phyloP scores from a whole-genome alignment of 2,888 invertebrate genomes.

The Stictocephala bisonia region DNA sequence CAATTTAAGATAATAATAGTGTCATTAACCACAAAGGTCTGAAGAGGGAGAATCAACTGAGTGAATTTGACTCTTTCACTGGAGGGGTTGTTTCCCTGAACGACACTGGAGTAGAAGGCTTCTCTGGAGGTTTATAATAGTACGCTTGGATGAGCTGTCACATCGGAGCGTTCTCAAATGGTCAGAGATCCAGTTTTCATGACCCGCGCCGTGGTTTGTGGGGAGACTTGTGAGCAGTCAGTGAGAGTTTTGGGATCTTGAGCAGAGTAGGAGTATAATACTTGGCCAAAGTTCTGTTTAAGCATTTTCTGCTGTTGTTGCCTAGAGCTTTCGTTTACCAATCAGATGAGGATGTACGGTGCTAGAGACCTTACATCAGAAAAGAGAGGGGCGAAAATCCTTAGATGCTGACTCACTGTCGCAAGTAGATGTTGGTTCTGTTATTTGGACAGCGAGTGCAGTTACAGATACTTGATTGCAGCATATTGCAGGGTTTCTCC shows the following conservation, averaged over 20 bases:
- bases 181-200: constrained; percentile 51
- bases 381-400: constrained; percentile 64
- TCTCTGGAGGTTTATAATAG: constrained; percentile 54
- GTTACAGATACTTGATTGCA: constrained; percentile 41
- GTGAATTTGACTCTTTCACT: too few relatives aligned
- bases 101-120: constrained; percentile 58
- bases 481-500: background rate
- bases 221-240: constrained; percentile 77
- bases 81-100: constrained; percentile 56
- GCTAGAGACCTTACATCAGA: constrained; percentile 63
- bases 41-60: too few relatives aligned
- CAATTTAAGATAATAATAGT: too few relatives aligned
- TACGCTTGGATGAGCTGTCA: constrained; percentile 47
- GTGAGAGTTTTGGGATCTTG: constrained; percentile 75
- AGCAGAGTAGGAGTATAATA: constrained; percentile 50
- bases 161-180: constrained; percentile 54
- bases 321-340: constrained; percentile 51
- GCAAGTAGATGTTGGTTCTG: constrained; percentile 61
- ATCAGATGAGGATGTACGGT: too few relatives aligned
- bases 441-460: constrained; percentile 58
- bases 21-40: too few relatives aligned
- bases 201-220: constrained; percentile 66
- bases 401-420: constrained; percentile 54
- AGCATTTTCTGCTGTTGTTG: constrained; percentile 38
- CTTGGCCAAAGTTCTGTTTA: constrained; percentile 36